Evolutionary conservation across 2,888 invertebrate species (phyloP), one percentile per base, ranked within the genome.

Genomic region (Drosophila merina): DNA sequence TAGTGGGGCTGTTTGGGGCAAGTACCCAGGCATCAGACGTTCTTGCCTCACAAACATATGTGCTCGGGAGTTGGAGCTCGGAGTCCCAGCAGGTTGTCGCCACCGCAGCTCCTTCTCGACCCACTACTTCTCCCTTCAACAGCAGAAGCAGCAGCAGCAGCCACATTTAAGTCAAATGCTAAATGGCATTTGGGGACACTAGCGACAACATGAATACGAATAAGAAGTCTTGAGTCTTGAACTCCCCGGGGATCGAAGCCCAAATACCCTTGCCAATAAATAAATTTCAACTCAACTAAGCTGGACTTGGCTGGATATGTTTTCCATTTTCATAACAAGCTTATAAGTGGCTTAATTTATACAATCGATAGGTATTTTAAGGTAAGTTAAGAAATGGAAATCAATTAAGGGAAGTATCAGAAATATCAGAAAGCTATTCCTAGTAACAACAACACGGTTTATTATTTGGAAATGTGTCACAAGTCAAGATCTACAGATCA

Each of bases 41-140:
- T 83, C 86, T 86, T 82, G 77, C 52, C 76, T 52, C 55, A 72
- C 64, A 52, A 88, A 74, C 84, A 88, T 85, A 88, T 85, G 84
- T 80, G 50, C 25, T 54, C 42, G 55, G 49, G 42, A 42, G 58
- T 58, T 56, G 52, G 40, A 50, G 78, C 52, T 51, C 64, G 47
- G 58, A 56, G 58, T 54, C 78, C 81, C 88, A 88, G 88, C 88
- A 88, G 86, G 88, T 88, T 84, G 88, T 75, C 78, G 73, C 48
- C 25, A 28, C 57, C 47, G 25, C 60, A 52, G 14, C 20, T 33
- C 31, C 52, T 25, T 7, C 20, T 26, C 5, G n/a, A 28, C 40
- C 20, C 51, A 12, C 49, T 67, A 49, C 56, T 36, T 48, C 9
- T 40, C 14, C 54, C 71, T 40, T 40, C 73, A 62, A 26, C 51